A percentile compares a stretch with the other conserved stretches of the same genome.
Evolutionary conservation across 2,797 vertebrate genomes (phyloP).

Genomic region (Clamator glandarius): DNA sequence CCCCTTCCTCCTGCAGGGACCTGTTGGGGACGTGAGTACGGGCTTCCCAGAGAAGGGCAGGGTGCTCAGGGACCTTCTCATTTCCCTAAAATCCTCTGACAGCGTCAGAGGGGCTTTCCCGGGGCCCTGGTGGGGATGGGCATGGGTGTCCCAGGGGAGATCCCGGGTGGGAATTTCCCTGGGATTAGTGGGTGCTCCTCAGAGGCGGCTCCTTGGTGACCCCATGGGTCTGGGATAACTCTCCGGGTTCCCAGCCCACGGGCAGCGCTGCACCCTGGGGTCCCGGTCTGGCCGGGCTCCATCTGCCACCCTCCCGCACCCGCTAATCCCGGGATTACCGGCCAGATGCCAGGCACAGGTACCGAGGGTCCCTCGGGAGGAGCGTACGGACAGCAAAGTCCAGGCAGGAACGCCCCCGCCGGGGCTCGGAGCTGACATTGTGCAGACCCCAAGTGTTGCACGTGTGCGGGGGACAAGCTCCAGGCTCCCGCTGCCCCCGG

Average conservation of each 20-base stretch:
- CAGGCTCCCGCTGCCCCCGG: rapidly evolving
- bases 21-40: rapidly evolving
- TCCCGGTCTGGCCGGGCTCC: neutral
- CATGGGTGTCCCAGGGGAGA: rapidly evolving
- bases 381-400: neutral
- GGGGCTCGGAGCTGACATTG: neutral
- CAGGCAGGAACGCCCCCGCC: neutral
- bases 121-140: rapidly evolving
- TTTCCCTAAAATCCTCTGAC: rapidly evolving
- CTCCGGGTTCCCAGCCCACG: rapidly evolving
- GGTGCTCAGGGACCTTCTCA: rapidly evolving
- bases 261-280: neutral
- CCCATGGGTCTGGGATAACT: no score
- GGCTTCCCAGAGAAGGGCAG: neutral
- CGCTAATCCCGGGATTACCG: slow-evolving; percentile 40
- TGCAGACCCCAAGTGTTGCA: rapidly evolving
- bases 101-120: neutral
- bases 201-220: neutral
- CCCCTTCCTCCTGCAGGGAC: neutral
- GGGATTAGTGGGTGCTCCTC: rapidly evolving
- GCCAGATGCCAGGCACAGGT: slow-evolving; percentile 43
- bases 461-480: rapidly evolving
- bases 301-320: neutral
- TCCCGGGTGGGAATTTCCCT: neutral
- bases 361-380: neutral